These are phyloP conservation scores for Meandrusa payeni DNA, from an alignment of 2,888 invertebrate species.

Conservation along the genomic window DNA sequence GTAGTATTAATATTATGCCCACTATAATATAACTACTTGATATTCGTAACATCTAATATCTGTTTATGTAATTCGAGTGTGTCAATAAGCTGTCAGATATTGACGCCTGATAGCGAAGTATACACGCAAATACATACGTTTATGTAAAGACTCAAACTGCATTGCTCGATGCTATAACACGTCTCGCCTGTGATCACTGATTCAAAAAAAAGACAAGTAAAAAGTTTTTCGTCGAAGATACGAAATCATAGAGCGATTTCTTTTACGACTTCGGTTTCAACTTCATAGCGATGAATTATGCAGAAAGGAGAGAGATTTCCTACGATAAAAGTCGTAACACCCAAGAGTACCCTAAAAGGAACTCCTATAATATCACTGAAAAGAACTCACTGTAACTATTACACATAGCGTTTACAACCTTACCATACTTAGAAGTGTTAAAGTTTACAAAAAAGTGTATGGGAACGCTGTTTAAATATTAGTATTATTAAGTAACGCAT, in stretches of 20 bases:
- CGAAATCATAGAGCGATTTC: constrained; percentile 80
- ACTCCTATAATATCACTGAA: constrained; percentile 50
- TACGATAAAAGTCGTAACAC: constrained; percentile 77
- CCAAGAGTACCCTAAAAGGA: constrained; percentile 73
- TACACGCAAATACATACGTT: background rate
- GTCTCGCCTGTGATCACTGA: constrained; percentile 52
- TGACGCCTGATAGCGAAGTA: background rate
- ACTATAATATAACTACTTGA: background rate
- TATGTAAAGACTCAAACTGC: constrained; percentile 8
- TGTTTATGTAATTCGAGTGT: constrained; percentile 9
- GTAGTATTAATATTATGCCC: no score
- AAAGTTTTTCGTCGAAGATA: constrained; percentile 74
- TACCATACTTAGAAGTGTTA: constrained; percentile 7
- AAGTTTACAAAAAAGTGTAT: no score
- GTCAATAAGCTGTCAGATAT: constrained; percentile 1
- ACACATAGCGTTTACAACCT: constrained; percentile 8
- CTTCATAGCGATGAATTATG: constrained; percentile 80
- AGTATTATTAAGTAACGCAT: no score
- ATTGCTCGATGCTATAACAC: constrained; percentile 41
- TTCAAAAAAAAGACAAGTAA: constrained; percentile 68
- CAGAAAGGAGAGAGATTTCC: constrained; percentile 78
- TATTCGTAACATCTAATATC: constrained; percentile 4
- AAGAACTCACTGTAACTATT: constrained; percentile 19
- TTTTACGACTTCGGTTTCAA: constrained; percentile 80
- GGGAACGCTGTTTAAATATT: background rate